Percentiles rank a stretch among this genome's conserved stretches.
phyloP scores from a whole-genome alignment of 1,140 invertebrate species.

The Carcinoscorpius rotundicauda region DNA sequence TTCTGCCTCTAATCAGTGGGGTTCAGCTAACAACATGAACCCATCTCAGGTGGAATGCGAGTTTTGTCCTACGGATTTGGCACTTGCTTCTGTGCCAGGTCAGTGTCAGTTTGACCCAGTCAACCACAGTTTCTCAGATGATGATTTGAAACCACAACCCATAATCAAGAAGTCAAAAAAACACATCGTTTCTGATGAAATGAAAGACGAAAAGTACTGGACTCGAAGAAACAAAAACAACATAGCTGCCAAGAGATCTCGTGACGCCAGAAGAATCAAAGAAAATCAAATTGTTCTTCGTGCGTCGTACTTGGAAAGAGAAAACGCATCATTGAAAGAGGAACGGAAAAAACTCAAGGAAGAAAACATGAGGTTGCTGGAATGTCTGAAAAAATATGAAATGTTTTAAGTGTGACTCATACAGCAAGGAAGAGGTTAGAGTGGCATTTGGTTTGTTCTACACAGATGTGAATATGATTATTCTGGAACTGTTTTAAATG shows the following conservation, averaged over 20 bases:
- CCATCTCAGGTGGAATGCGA: conserved; percentile 14
- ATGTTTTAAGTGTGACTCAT: too few species aligned
- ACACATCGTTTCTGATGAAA: conserved; percentile 91
- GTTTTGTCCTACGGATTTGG: conserved; percentile 30
- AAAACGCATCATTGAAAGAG: conserved; percentile 37
- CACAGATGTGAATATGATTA: too few species aligned
- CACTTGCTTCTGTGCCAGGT: conserved; percentile 31
- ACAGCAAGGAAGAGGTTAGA: too few species aligned
- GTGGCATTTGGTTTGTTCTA: too few species aligned
- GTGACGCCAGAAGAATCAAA: conserved; percentile 89
- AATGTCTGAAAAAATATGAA: conserved; percentile 49
- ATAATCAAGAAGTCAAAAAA: conserved; percentile 96
- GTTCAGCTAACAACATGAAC: too few species aligned
- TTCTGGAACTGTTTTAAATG: too few species aligned
- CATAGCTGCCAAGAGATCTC: conserved; percentile 89
- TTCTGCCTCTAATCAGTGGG: too few species aligned
- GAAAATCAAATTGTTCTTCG: conserved; percentile 94
- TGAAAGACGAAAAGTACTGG: conserved; percentile 98
- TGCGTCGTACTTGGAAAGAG: conserved; percentile 88
- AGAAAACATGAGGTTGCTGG: conserved; percentile 75
- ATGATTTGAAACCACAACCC: conserved; percentile 92
- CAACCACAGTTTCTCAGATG: conserved; percentile 79
- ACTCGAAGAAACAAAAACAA: conserved; percentile 92
- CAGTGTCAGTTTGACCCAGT: conserved; percentile 40
- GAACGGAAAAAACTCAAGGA: conserved; percentile 52